Percentiles rank a stretch among this genome's conserved stretches.
These are phyloP conservation scores for Clostera curtula DNA, from an alignment of 2,888 invertebrate species.

Conservation along the genomic window DNA sequence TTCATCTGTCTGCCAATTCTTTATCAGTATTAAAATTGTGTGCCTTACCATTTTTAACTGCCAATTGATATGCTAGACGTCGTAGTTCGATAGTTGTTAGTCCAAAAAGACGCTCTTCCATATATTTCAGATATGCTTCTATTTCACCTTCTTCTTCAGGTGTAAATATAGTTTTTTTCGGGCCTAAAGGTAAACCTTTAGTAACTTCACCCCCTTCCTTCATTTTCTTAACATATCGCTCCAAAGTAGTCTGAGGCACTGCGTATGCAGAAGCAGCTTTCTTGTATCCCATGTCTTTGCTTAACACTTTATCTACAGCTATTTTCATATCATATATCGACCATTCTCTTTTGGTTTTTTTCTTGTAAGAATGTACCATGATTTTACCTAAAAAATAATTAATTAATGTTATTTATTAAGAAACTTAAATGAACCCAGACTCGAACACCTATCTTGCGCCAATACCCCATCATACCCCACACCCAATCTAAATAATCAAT, in stretches of 20 bases:
- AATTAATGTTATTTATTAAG: too few species aligned
- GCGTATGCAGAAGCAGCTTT: constrained; percentile 14
- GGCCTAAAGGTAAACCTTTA: constrained; percentile 8
- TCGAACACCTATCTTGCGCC: too few species aligned
- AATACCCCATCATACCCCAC: too few species aligned
- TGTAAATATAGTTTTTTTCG: constrained; percentile 6
- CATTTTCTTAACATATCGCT: constrained; percentile 14
- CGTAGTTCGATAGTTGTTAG: too few species aligned
- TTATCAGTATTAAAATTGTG: too few species aligned
- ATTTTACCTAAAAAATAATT: neutral
- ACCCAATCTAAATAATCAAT: too few species aligned
- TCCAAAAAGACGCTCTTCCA: neutral
- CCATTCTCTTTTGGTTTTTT: neutral
- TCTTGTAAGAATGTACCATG: constrained; percentile 1
- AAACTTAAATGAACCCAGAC: too few species aligned
- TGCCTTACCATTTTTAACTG: too few species aligned
- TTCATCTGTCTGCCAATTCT: too few species aligned
- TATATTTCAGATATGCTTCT: too few species aligned
- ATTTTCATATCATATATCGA: neutral
- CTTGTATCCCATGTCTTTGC: constrained; percentile 13
- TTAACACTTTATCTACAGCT: constrained; percentile 15
- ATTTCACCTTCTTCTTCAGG: constrained; percentile 6
- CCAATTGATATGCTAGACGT: too few species aligned
- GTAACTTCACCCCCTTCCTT: constrained; percentile 10
- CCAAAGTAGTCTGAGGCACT: constrained; percentile 19